A percentile compares a stretch with the other conserved stretches of the same genome.
Evolutionary conservation across 2,113 vertebrate species (phyloP).

Genomic region (Notechis scutatus): DNA sequence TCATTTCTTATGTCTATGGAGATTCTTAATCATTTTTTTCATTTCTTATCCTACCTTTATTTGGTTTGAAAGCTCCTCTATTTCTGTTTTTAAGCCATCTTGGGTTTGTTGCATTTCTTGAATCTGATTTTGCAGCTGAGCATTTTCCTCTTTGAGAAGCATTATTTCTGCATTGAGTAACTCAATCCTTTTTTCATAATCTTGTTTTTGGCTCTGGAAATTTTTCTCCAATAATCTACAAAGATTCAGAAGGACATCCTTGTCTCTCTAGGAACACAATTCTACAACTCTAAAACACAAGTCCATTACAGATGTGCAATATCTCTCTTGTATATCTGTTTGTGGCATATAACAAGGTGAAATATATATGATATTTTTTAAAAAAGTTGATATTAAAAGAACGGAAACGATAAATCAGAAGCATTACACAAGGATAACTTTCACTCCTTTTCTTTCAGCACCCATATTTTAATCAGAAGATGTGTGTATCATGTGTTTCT

Average conservation of each 20-base stretch:
- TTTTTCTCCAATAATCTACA: slow-evolving; percentile 86
- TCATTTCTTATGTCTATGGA: neutral
- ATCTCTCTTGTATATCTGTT: neutral
- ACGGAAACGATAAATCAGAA: neutral
- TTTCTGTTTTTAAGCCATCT: slow-evolving; percentile 77
- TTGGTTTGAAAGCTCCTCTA: slow-evolving; percentile 80
- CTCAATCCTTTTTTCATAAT: slow-evolving; percentile 79
- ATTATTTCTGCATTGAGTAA: slow-evolving; percentile 78
- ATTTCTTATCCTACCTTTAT: slow-evolving; percentile 68
- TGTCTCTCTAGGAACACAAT: accelerated
- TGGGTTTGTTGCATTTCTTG: slow-evolving; percentile 71
- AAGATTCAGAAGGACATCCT: neutral
- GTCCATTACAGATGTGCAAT: neutral
- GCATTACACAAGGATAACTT: neutral
- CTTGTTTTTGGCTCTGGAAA: slow-evolving; percentile 78
- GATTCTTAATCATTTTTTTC: too few relatives aligned
- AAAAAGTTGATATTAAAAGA: neutral
- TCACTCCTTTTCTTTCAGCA: neutral
- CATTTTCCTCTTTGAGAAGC: slow-evolving; percentile 75
- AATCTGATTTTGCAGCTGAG: slow-evolving; percentile 69
- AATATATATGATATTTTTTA: neutral
- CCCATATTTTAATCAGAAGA: neutral
- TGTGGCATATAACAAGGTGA: neutral
- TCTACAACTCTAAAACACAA: neutral
- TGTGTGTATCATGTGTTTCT: neutral